These are phyloP conservation scores for Sebastiscus tertius DNA, from an alignment of 2,797 vertebrate species.

Conservation along the genomic window DNA sequence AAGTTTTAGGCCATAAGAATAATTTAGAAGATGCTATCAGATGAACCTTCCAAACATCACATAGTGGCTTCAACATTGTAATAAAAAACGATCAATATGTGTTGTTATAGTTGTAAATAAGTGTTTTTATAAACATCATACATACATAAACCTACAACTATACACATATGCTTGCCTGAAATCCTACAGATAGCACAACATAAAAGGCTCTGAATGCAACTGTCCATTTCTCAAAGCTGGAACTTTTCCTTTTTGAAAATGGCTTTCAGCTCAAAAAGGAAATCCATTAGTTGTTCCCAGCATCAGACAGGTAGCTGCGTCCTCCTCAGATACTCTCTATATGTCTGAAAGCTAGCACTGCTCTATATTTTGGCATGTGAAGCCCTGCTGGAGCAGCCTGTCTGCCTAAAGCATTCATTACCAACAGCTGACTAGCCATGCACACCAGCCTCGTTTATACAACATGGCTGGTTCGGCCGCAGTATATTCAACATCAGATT, in stretches of 20 bases:
- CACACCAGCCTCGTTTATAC: constrained; percentile 61
- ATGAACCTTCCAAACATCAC: neutral
- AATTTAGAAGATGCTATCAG: neutral
- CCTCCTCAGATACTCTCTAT: constrained; percentile 21
- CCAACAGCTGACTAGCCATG: constrained; percentile 58
- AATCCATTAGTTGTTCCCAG: constrained; percentile 3
- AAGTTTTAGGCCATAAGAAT: neutral
- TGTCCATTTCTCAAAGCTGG: constrained; percentile 10
- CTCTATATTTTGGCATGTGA: constrained; percentile 39
- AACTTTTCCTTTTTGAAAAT: constrained; percentile 24
- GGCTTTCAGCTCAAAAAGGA: constrained; percentile 23
- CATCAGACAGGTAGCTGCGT: constrained; percentile 10
- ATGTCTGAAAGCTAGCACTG: constrained; percentile 49
- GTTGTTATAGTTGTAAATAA: neutral
- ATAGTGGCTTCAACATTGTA: neutral
- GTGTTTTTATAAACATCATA: neutral
- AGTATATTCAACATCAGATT: constrained; percentile 41
- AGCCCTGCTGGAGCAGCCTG: constrained; percentile 11
- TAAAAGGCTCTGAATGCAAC: constrained; percentile 33
- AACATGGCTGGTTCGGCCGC: constrained; percentile 19
- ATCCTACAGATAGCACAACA: constrained; percentile 24
- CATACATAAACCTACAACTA: neutral
- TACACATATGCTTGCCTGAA: constrained; percentile 3
- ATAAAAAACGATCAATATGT: neutral
- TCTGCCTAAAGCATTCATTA: constrained; percentile 60